Conservation (phyloP, 2,888 invertebrate species). For the Blera fallax region DNA sequence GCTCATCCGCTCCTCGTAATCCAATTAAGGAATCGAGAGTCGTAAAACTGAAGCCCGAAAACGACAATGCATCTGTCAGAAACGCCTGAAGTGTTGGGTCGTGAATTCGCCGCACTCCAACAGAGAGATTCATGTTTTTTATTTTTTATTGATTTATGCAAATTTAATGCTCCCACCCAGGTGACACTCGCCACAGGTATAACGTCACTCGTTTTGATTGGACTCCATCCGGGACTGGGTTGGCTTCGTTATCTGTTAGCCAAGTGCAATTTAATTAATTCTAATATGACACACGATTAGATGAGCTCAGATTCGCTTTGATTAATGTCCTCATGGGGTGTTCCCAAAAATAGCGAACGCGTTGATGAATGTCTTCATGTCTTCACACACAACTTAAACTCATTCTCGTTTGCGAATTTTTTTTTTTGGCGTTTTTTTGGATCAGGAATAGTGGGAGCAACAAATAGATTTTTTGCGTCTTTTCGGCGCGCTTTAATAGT, state of each 20-base stretch:
- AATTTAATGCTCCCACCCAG: slow-evolving; percentile 7
- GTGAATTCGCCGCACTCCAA: neutral
- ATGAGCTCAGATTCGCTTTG: slow-evolving; percentile 60
- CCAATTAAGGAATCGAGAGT: slow-evolving; percentile 3
- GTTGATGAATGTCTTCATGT: slow-evolving; percentile 45
- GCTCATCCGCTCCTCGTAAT: neutral
- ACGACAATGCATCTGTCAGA: slow-evolving; percentile 3
- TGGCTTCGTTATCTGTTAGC: neutral
- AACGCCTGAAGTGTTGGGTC: neutral
- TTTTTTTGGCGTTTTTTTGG: too few relatives aligned
- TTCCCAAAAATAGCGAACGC: slow-evolving; percentile 41
- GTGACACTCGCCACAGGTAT: neutral
- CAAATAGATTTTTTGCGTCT: slow-evolving; percentile 46
- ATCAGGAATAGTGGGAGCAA: neutral
- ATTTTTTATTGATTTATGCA: slow-evolving; percentile 39
- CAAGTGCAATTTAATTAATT: slow-evolving; percentile 66
- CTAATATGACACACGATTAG: slow-evolving; percentile 62
- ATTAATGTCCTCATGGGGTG: slow-evolving; percentile 43
- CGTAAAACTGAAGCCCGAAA: neutral
- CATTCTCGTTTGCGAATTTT: slow-evolving; percentile 44
- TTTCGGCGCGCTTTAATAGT: slow-evolving; percentile 46
- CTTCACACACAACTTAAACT: slow-evolving; percentile 34
- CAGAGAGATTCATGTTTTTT: neutral
- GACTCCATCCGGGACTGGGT: neutral
- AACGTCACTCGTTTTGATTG: neutral